A percentile compares a stretch with the other conserved stretches of the same genome.
These are phyloP conservation scores for Melieria omissa DNA, from an alignment of 2,888 invertebrate genomes.

Conservation along the genomic window DNA sequence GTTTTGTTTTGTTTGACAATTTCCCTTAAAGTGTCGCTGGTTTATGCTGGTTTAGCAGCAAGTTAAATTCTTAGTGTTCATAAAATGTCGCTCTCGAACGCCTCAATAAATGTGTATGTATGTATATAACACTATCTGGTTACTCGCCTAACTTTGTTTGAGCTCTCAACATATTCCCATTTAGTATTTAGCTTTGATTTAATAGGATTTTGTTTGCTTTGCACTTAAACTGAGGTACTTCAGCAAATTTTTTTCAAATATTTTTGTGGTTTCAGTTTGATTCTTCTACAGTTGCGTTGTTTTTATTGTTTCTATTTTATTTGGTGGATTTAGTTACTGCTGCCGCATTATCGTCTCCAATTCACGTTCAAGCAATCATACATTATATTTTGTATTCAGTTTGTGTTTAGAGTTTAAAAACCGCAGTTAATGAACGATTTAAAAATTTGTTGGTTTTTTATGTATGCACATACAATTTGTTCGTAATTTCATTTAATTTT, in stretches of 20 bases:
- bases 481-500: too few species aligned
- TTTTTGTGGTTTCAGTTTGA: not conserved
- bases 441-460: too few species aligned
- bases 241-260: not conserved
- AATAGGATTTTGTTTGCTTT: not conserved
- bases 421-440: too few species aligned
- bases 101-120: not conserved
- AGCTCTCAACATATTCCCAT: too few species aligned
- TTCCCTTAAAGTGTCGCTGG: slow-evolving; percentile 27
- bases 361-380: too few species aligned
- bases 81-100: too few species aligned
- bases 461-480: too few species aligned
- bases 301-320: not conserved
- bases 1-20: slow-evolving; percentile 18
- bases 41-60: not conserved
- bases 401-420: too few species aligned
- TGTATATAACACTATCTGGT: not conserved
- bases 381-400: too few species aligned
- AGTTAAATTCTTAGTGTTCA: not conserved
- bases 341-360: too few species aligned
- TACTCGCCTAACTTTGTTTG: too few species aligned
- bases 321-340: too few species aligned
- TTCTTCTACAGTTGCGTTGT: not conserved
- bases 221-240: slow-evolving; percentile 4
- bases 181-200: not conserved